These are phyloP conservation scores for Acanthurus tractus DNA, from an alignment of 2,797 vertebrate genomes.

Conservation along the genomic window DNA sequence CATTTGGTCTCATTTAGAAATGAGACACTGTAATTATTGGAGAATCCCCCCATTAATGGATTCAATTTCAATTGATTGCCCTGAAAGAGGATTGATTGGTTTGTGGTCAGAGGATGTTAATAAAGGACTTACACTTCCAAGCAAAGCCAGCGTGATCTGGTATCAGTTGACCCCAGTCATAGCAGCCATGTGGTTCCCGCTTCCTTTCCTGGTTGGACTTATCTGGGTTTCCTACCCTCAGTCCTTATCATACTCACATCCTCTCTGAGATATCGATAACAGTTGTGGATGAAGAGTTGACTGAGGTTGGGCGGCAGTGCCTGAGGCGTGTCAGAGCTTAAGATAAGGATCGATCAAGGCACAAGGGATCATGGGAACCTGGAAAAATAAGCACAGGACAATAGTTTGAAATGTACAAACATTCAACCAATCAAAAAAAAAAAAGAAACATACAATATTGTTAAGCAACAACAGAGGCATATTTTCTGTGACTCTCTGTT, in stretches of 20 bases:
- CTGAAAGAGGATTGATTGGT: slow-evolving; percentile 30
- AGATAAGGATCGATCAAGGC: slow-evolving; percentile 21
- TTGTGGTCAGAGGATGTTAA: slow-evolving; percentile 46
- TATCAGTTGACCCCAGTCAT: slow-evolving; percentile 74
- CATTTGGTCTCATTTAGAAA: slow-evolving; percentile 39
- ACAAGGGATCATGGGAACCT: slow-evolving; percentile 46
- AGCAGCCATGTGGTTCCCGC: slow-evolving; percentile 47
- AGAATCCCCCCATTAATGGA: slow-evolving; percentile 52
- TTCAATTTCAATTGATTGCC: slow-evolving; percentile 59
- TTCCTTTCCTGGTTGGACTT: slow-evolving; percentile 38
- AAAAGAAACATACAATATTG: not conserved
- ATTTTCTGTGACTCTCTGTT: slow-evolving; percentile 29
- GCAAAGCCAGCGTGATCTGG: slow-evolving; percentile 59
- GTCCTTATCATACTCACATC: slow-evolving; percentile 60
- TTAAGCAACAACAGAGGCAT: not conserved
- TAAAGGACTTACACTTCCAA: slow-evolving; percentile 75
- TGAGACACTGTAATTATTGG: slow-evolving; percentile 42
- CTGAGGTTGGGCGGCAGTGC: not conserved
- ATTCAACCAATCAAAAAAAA: not conserved
- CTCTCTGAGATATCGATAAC: slow-evolving; percentile 28
- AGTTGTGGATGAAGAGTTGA: slow-evolving; percentile 33
- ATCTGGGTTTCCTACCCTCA: slow-evolving; percentile 41
- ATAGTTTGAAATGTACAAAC: not conserved
- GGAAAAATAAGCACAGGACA: slow-evolving; percentile 23
- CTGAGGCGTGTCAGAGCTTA: slow-evolving; percentile 24